phyloP scores from a whole-genome alignment of 2,113 vertebrate species.

The Apodemus sylvaticus region DNA sequence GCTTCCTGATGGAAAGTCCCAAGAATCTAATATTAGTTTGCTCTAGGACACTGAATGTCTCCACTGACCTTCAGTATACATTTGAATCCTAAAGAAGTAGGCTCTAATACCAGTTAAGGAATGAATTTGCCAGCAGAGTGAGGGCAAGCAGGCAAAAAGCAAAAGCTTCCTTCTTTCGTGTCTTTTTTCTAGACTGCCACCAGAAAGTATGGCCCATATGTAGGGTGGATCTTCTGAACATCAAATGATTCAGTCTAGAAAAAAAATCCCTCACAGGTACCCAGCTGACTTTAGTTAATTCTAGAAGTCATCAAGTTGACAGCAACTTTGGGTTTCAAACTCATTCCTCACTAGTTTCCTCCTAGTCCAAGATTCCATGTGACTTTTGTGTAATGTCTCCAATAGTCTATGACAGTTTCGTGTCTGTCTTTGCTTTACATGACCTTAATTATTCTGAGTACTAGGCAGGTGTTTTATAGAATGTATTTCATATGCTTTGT shows the following conservation, averaged over 20 bases:
- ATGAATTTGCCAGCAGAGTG: neutral
- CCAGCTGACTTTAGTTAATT: neutral
- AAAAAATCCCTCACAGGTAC: neutral
- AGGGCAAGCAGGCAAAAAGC: neutral
- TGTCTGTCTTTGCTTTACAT: neutral
- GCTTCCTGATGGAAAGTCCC: neutral
- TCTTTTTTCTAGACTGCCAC: neutral
- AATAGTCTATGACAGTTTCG: neutral
- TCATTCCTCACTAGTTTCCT: neutral
- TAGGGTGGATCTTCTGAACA: neutral
- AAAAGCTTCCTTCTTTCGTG: neutral
- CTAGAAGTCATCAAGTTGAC: neutral
- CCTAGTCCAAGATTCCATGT: neutral
- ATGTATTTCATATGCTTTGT: neutral
- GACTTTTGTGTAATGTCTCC: neutral
- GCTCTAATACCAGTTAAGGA: neutral
- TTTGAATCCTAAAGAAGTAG: neutral
- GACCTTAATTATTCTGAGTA: conserved; percentile 18
- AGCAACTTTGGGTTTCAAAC: neutral
- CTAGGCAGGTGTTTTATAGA: neutral
- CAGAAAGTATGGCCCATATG: neutral
- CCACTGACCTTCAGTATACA: neutral
- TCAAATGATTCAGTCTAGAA: neutral
- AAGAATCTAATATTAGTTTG: neutral
- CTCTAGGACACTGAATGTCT: neutral